Base-by-base conservation (phyloP, 2,888 invertebrate species). In the Lasiommata megera region DNA sequence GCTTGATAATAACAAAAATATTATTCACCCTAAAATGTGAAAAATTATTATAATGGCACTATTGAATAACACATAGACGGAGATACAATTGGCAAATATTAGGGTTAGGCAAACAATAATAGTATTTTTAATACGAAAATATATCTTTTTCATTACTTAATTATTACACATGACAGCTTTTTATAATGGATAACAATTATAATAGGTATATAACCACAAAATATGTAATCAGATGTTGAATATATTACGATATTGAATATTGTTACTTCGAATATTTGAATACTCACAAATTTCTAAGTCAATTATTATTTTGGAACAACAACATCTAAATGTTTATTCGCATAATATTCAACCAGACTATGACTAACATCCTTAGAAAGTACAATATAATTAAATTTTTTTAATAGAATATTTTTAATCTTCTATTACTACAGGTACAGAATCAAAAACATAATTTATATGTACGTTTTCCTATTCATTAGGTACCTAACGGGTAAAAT, bases 11-110 rank as follows among this genome's bases (percentile, higher is more conserved):
- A 46, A 16, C 12, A 46, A 16, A 46, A 29, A 31, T 9, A 12
- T 5, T 16, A 16, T 29, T 31, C 29, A 11, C 29, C 41, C 12
- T 29, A 14, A 23, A 44, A 46, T 29, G n/a, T 56, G 11, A 37
- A 12, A 12, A 50, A 28, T 36, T 48, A 48, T 17, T 36, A 23
- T 3, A 37, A 48, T 48, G 48, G 48, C 48, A 37, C 37, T 48
- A 48, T 37, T 48, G 18, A 37, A 37, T 18, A 48, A 11, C 1
- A 11, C 11, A 31, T 5, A 31, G 9, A 34, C 34, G 1, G 34
- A 11, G 11, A 34, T 14, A 23, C 6, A 29, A 16, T 37, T 23
- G 12, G 36, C 37, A 34, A 47, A 34, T 34, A n/a, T 11, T 34
- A 46, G 6, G 31, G 34, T 31, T 34, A 47, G 17, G 7, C 23